Evolutionary conservation across 2,888 invertebrate species (phyloP).

Genomic region (Apamea monoglypha): DNA sequence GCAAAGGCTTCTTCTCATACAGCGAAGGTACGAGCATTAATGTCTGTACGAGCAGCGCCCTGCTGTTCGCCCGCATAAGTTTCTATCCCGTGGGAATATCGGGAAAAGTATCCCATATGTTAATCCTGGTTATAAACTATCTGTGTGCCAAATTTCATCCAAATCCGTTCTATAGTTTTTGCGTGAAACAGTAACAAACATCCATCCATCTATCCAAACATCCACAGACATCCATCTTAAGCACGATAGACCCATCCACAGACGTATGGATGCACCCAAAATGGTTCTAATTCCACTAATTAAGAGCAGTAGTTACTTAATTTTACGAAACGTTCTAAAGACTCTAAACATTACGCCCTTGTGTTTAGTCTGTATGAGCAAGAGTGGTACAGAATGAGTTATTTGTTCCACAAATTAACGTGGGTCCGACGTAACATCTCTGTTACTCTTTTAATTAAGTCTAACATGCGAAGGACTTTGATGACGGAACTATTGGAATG

Average conservation of each 20-base stretch:
- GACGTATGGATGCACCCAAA: conserved; percentile 10
- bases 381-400: conserved; percentile 48
- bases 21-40: too few relatives aligned
- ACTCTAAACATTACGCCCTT: conserved; percentile 70
- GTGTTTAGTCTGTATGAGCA: conserved; percentile 25
- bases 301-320: conserved; percentile 15
- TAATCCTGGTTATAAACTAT: too few relatives aligned
- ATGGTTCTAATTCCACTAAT: conserved; percentile 28
- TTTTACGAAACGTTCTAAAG: conserved; percentile 58
- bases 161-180: too few relatives aligned
- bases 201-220: too few relatives aligned
- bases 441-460: conserved; percentile 60
- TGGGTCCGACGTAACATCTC: conserved; percentile 20
- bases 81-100: too few relatives aligned
- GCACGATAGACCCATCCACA: background rate
- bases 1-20: background rate
- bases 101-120: too few relatives aligned
- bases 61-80: too few relatives aligned
- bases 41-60: background rate
- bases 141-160: too few relatives aligned
- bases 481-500: conserved; percentile 36
- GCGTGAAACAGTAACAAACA: too few relatives aligned
- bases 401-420: conserved; percentile 71
- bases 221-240: too few relatives aligned
- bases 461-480: conserved; percentile 29